phyloP scores from a whole-genome alignment of 2,888 invertebrate species.

The Stenichneumon culpator region DNA sequence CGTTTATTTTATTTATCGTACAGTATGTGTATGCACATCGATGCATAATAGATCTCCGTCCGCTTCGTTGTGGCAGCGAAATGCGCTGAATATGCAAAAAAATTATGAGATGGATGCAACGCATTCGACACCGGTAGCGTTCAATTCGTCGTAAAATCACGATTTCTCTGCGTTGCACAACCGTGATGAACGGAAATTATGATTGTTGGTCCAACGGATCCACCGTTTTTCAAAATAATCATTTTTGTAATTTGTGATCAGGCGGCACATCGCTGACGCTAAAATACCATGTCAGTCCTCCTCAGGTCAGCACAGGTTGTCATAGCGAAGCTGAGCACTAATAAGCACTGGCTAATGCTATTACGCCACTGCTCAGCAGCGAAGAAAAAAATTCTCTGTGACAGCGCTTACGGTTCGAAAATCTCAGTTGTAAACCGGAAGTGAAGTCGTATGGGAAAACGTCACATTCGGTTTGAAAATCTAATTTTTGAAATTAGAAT shows the following conservation, averaged over 20 bases:
- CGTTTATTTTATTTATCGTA: constrained; percentile 6
- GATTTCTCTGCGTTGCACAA: not conserved
- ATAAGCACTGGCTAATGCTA: no score
- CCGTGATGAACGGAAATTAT: not conserved
- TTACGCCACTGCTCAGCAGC: no score
- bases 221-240: not conserved
- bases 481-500: no score
- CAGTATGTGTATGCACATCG: not conserved
- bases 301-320: not conserved
- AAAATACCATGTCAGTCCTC: not conserved
- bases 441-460: no score
- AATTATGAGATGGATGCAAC: not conserved
- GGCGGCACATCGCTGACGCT: not conserved
- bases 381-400: no score
- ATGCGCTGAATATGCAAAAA: constrained; percentile 28
- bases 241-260: not conserved
- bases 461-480: no score
- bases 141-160: not conserved
- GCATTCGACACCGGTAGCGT: not conserved
- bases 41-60: not conserved
- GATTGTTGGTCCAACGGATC: not conserved
- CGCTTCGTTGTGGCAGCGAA: constrained; percentile 2
- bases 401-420: no score
- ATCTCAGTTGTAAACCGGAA: no score
- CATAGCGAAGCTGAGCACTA: not conserved